Evolutionary conservation across 2,888 invertebrate species (phyloP).

Genomic region (Eucriotettix oculatus): DNA sequence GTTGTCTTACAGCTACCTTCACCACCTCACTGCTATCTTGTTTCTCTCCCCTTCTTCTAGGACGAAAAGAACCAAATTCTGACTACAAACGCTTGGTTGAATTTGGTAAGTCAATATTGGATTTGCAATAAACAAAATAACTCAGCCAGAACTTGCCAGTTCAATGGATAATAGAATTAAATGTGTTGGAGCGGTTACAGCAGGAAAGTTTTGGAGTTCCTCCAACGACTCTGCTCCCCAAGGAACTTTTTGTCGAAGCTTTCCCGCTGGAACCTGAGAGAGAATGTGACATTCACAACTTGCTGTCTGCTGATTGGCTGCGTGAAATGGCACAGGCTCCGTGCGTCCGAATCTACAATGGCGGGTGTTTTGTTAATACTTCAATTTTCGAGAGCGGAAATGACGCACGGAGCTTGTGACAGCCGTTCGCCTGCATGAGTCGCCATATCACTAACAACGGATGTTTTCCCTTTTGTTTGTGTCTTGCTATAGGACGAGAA

Average conservation of each 20-base stretch:
- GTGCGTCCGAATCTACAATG: constrained; percentile 6
- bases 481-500: constrained; percentile 71
- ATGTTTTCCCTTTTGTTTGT: constrained; percentile 57
- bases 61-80: constrained; percentile 99
- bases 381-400: no score
- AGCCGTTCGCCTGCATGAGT: constrained; percentile 7
- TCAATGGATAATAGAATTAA: no score
- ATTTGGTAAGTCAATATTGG: constrained; percentile 68
- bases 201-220: neutral
- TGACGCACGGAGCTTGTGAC: neutral
- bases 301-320: constrained; percentile 9
- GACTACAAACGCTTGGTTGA: constrained; percentile 95
- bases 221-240: no score
- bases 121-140: no score
- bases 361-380: no score
- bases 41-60: constrained; percentile 54
- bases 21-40: constrained; percentile 17
- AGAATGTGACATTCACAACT: neutral
- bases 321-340: neutral
- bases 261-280: neutral
- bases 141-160: no score
- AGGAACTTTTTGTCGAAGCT: no score
- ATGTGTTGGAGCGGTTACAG: no score
- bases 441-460: constrained; percentile 13
- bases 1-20: neutral